Conservation (phyloP, 2,888 invertebrate genomes). For the Ichneumon xanthorius region DNA sequence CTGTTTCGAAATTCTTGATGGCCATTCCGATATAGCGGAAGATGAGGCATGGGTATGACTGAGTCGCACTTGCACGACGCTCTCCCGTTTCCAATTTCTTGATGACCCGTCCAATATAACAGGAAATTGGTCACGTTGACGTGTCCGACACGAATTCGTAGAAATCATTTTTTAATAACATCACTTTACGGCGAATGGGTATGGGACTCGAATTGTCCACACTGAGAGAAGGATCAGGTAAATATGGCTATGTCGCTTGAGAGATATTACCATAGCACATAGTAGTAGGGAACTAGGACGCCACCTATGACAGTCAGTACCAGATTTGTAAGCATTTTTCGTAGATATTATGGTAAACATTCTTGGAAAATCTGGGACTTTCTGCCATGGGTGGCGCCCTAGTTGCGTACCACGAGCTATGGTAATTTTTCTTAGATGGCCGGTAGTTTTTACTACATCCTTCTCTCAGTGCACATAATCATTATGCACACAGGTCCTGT, state of each 20-base stretch:
- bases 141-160: neutral
- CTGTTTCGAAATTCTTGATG: constrained; percentile 46
- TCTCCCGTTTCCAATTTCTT: constrained; percentile 11
- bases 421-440: too few species aligned
- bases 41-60: constrained; percentile 4
- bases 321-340: too few species aligned
- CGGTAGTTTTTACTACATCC: too few species aligned
- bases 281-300: too few species aligned
- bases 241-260: too few species aligned
- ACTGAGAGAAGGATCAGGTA: too few species aligned
- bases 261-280: too few species aligned
- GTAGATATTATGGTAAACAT: too few species aligned
- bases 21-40: constrained; percentile 11
- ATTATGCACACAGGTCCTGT: neutral
- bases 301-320: too few species aligned
- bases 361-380: too few species aligned
- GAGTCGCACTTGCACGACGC: neutral
- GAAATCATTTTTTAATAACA: neutral
- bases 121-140: neutral
- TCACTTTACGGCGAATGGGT: neutral
- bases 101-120: neutral
- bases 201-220: neutral
- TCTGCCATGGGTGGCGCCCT: too few species aligned
- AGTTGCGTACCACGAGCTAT: too few species aligned
- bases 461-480: neutral